A percentile compares a stretch with the other conserved stretches of the same genome.
These are phyloP conservation scores for Dicrostonyx torquatus DNA, from an alignment of 2,797 vertebrate genomes.

Conservation along the genomic window DNA sequence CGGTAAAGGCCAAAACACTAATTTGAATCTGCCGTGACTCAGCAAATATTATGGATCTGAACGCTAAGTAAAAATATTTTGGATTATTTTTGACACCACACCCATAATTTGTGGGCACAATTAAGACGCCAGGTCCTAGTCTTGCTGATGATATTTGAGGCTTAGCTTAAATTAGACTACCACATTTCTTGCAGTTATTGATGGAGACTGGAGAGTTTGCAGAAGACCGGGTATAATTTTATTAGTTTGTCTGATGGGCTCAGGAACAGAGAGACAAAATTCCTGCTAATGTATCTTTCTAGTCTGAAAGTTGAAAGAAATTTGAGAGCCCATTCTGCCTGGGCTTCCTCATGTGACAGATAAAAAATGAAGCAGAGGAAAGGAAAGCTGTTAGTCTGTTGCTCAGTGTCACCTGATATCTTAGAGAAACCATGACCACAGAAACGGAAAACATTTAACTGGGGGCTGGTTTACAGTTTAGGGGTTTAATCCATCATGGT, in stretches of 20 bases:
- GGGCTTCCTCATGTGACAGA: neutral
- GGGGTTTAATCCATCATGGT: neutral
- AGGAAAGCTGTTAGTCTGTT: neutral
- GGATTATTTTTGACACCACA: conserved; percentile 8
- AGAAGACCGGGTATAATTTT: neutral
- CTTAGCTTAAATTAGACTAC: conserved; percentile 18
- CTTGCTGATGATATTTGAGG: conserved; percentile 24
- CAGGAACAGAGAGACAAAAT: conserved; percentile 5
- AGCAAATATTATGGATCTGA: neutral
- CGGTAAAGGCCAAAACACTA: neutral
- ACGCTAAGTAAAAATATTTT: conserved; percentile 52
- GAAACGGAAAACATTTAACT: neutral
- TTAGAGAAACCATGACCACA: neutral
- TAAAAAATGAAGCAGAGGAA: neutral
- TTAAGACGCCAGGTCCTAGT: conserved; percentile 34
- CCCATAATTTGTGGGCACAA: conserved; percentile 43
- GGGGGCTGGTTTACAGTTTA: neutral
- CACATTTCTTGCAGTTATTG: conserved; percentile 1
- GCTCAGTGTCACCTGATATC: neutral
- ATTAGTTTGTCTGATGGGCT: neutral
- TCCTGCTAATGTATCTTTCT: neutral
- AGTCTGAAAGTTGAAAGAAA: conserved; percentile 32
- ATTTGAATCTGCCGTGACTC: conserved; percentile 48
- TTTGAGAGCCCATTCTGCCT: neutral
- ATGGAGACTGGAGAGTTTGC: conserved; percentile 9